phyloP scores from a whole-genome alignment of 2,113 vertebrate species.

The Puffinus mauretanicus region DNA sequence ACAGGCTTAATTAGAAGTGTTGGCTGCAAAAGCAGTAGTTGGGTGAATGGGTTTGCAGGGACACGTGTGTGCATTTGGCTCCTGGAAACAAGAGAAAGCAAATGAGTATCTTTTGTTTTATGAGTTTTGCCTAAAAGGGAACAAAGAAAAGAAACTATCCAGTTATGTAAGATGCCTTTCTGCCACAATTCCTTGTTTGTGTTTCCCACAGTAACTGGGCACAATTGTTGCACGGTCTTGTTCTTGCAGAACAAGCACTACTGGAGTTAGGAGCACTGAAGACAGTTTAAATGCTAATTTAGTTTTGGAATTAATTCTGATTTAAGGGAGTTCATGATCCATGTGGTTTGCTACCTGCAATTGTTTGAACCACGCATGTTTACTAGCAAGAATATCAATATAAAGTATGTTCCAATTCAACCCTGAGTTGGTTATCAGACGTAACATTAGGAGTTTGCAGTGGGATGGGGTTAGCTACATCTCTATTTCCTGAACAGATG shows the following conservation, averaged over 20 bases:
- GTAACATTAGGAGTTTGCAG: neutral
- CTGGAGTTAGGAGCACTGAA: neutral
- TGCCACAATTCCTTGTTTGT: neutral
- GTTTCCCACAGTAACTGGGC: neutral
- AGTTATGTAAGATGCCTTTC: constrained; percentile 27
- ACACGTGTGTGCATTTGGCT: neutral
- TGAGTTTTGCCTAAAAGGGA: neutral
- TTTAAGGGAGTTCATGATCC: neutral
- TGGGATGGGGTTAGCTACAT: neutral
- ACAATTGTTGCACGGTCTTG: neutral
- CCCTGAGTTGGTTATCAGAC: neutral
- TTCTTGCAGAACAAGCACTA: neutral
- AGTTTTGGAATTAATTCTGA: neutral
- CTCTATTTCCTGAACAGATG: neutral
- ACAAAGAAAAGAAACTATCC: neutral
- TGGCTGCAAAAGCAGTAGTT: neutral
- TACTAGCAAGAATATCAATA: neutral
- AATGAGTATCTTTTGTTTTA: neutral
- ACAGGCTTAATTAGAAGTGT: neutral
- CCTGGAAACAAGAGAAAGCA: neutral
- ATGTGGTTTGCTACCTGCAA: neutral
- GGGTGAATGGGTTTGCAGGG: neutral
- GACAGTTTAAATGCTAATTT: neutral
- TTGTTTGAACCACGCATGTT: neutral
- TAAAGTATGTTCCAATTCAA: neutral